Percentiles rank a stretch among this genome's conserved stretches.
Conservation (phyloP, 2,113 vertebrate genomes). For the Bufo bufo region DNA sequence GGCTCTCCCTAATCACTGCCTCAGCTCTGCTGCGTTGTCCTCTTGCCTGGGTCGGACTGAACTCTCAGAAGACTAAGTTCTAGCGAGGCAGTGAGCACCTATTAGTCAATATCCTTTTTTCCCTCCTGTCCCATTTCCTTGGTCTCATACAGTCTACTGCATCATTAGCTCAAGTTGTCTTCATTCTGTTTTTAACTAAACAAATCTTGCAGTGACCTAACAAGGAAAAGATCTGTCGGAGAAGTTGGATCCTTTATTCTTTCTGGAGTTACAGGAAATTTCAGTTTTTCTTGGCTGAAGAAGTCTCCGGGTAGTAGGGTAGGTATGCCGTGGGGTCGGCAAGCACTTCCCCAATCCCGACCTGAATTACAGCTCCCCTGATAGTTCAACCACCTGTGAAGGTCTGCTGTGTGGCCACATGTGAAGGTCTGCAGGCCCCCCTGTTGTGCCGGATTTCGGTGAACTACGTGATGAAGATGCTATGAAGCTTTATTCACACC, state of each 20-base stretch:
- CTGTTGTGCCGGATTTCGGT: no score
- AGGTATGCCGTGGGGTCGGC: neutral
- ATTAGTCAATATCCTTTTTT: slow-evolving; percentile 1
- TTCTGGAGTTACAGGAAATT: neutral
- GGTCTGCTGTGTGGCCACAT: no score
- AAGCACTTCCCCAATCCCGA: no score
- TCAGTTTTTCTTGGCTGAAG: neutral
- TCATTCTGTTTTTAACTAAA: neutral
- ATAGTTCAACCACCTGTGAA: no score
- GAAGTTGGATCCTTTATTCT: slow-evolving; percentile 5
- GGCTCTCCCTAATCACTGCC: neutral
- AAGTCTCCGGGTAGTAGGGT: neutral
- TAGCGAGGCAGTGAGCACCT: neutral
- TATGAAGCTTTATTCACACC: no score
- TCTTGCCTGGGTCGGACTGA: neutral
- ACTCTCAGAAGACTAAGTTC: neutral
- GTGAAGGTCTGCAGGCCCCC: no score
- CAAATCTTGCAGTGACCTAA: slow-evolving; percentile 13
- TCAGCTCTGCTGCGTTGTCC: neutral
- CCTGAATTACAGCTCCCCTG: neutral
- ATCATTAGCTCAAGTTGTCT: neutral
- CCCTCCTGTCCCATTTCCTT: neutral
- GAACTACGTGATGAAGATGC: no score
- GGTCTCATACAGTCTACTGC: neutral
- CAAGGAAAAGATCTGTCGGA: neutral